A percentile compares a stretch with the other conserved stretches of the same genome.
phyloP scores from a whole-genome alignment of 2,888 invertebrate genomes.

The Nineta flava region DNA sequence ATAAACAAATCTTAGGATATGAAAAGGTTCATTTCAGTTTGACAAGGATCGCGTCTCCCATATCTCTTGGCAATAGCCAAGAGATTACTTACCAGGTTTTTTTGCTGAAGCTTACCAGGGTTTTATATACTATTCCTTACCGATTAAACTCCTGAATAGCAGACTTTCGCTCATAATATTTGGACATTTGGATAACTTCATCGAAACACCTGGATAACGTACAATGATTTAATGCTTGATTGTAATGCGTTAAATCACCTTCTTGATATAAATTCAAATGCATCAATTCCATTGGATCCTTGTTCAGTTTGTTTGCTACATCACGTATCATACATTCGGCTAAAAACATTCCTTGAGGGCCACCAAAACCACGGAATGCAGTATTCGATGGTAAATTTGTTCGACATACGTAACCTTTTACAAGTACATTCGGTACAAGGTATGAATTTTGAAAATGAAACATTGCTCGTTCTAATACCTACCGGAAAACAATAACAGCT shows the following conservation, averaged over 20 bases:
- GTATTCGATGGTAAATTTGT: constrained; percentile 88
- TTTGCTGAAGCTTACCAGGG: no score
- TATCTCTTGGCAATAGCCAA: no score
- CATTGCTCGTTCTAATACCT: constrained; percentile 74
- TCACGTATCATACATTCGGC: constrained; percentile 65
- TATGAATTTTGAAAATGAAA: constrained; percentile 75
- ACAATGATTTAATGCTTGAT: constrained; percentile 55
- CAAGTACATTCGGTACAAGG: constrained; percentile 53
- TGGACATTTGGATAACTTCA: constrained; percentile 53
- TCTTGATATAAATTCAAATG: constrained; percentile 64
- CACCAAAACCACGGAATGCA: constrained; percentile 86
- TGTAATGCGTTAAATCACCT: constrained; percentile 63
- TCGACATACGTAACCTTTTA: constrained; percentile 59
- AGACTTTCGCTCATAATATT: constrained; percentile 39
- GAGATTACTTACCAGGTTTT: no score
- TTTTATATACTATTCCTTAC: constrained; percentile 32
- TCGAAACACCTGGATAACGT: constrained; percentile 61
- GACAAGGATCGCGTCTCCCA: no score
- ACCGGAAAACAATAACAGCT: no score
- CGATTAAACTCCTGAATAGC: constrained; percentile 54
- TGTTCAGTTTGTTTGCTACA: constrained; percentile 51
- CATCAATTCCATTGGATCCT: constrained; percentile 45
- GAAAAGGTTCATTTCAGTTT: no score
- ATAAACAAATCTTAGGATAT: no score
- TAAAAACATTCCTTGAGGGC: constrained; percentile 80